These are phyloP conservation scores for Loxodonta africana DNA, from an alignment of 2,113 vertebrate species.

Conservation along the genomic window DNA sequence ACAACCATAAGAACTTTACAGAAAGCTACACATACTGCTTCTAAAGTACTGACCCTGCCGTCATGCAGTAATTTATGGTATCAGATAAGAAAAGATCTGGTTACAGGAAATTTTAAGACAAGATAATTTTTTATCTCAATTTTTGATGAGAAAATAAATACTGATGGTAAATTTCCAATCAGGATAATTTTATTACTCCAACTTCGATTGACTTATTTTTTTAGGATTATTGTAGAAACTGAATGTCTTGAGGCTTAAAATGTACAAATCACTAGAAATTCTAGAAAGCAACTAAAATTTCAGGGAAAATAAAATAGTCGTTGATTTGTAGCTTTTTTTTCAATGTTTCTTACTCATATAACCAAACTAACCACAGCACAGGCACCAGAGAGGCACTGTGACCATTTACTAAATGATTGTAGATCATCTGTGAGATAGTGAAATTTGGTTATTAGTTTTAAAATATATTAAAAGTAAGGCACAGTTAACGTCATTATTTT, in stretches of 20 bases:
- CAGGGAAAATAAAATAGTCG: slow-evolving; percentile 42
- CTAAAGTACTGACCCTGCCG: background rate
- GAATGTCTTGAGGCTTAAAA: slow-evolving; percentile 27
- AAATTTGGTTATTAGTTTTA: background rate
- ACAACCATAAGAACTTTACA: background rate
- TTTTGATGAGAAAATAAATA: slow-evolving; percentile 44
- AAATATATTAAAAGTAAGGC: background rate
- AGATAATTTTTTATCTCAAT: slow-evolving; percentile 35
- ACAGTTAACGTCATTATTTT: background rate
- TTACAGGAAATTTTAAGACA: background rate
- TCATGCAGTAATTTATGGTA: background rate
- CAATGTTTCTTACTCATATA: slow-evolving; percentile 25
- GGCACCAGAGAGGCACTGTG: background rate
- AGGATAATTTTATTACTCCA: slow-evolving; percentile 12
- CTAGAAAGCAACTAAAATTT: slow-evolving; percentile 17
- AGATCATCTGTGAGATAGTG: background rate
- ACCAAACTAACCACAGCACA: background rate
- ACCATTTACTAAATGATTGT: slow-evolving; percentile 5
- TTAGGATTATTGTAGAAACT: background rate
- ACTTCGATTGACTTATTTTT: slow-evolving; percentile 30
- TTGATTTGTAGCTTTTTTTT: slow-evolving; percentile 1
- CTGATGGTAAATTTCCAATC: slow-evolving; percentile 10
- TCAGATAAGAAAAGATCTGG: slow-evolving; percentile 19
- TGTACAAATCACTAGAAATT: slow-evolving; percentile 42
- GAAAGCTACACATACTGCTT: background rate